Evolutionary conservation across 2,797 vertebrate genomes (phyloP).

Genomic region (Falco rusticolus): DNA sequence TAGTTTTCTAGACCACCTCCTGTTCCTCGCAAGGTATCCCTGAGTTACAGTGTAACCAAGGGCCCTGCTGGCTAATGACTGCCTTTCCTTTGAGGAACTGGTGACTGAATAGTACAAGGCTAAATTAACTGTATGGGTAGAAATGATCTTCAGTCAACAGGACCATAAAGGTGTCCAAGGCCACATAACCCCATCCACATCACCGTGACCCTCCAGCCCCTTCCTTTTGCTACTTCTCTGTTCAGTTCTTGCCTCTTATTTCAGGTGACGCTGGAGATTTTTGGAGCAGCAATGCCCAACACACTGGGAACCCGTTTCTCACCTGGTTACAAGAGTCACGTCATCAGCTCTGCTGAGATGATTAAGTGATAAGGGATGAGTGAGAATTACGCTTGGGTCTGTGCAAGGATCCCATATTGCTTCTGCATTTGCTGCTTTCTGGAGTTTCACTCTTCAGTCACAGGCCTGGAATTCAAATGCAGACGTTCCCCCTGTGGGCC

Average conservation of each 20-base stretch:
- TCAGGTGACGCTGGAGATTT: not conserved
- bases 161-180: not conserved
- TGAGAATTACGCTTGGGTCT: not conserved
- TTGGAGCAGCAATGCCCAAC: not conserved
- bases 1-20: not conserved
- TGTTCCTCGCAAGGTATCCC: not conserved
- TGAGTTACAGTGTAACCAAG: not conserved
- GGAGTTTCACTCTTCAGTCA: not conserved
- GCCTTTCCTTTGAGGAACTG: not conserved
- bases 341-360: not conserved
- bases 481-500: not conserved
- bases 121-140: not conserved
- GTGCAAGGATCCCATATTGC: not conserved
- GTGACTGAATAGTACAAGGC: not conserved
- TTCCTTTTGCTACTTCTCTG: not conserved
- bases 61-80: not conserved
- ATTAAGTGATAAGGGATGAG: not conserved
- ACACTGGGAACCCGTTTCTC: not conserved
- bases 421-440: not conserved
- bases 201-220: fast-evolving
- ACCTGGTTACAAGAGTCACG: not conserved
- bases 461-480: not conserved
- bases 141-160: not conserved
- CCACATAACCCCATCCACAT: not conserved
- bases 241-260: not conserved